Percentiles rank a stretch among this genome's conserved stretches.
phyloP scores from a whole-genome alignment of 2,888 invertebrate genomes.

The Tachina grossa region DNA sequence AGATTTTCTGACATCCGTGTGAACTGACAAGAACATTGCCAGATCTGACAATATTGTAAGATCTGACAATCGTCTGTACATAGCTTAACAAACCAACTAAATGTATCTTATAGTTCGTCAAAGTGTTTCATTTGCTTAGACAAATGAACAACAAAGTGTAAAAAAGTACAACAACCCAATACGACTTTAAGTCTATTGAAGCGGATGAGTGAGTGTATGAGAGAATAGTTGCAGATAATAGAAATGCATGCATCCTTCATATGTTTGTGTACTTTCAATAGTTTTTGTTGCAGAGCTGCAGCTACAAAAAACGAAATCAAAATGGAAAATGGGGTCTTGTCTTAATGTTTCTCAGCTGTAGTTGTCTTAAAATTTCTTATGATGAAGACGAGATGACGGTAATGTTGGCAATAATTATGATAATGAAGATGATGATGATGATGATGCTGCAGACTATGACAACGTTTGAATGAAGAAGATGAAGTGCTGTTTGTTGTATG shows the following conservation, averaged over 20 bases:
- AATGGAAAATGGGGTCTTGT: slow-evolving; percentile 53
- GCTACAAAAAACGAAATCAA: not conserved
- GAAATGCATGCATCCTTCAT: not conserved
- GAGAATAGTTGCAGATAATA: slow-evolving; percentile 23
- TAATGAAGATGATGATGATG: slow-evolving; percentile 19
- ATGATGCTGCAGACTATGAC: slow-evolving; percentile 18
- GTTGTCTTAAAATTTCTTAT: slow-evolving; percentile 40
- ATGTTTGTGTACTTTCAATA: slow-evolving; percentile 30
- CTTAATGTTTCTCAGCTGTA: slow-evolving; percentile 13
- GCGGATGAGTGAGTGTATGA: slow-evolving; percentile 40
- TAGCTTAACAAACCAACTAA: slow-evolving; percentile 67
- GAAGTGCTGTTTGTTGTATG: slow-evolving; percentile 20
- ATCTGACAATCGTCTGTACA: no score
- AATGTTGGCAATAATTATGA: not conserved
- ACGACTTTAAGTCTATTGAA: slow-evolving; percentile 25
- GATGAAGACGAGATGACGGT: slow-evolving; percentile 18
- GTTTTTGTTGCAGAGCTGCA: slow-evolving; percentile 21
- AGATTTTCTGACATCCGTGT: no score
- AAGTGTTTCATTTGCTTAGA: slow-evolving; percentile 70
- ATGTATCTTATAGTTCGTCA: slow-evolving; percentile 67
- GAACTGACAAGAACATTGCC: no score
- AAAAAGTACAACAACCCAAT: slow-evolving; percentile 32
- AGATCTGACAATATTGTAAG: no score
- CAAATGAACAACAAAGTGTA: slow-evolving; percentile 65
- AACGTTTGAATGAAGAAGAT: slow-evolving; percentile 45